Evolutionary conservation across 2,113 vertebrate species (phyloP), one percentile per base, ranked within the genome.

Genomic region (Thunnus thynnus): DNA sequence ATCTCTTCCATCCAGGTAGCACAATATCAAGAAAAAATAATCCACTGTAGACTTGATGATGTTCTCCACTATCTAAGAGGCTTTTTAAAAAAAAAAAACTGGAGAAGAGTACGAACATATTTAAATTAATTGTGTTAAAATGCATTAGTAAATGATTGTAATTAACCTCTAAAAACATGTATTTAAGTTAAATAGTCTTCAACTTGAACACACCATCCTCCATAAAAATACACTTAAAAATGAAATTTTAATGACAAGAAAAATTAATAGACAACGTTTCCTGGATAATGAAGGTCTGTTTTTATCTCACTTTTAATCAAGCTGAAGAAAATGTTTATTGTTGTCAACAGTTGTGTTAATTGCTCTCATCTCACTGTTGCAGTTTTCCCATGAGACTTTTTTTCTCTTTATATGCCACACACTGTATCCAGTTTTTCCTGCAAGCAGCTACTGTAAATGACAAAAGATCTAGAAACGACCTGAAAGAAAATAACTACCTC

Each of bases 401-500:
- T 58, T 36, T 32, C 32, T 61, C 32, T 61, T n/a, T 18, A 22
- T 52, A 14, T 52, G 46, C 51, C 12, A 20, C 44, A 51, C 60
- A 20, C 44, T 36, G 32, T 7, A 8, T 36, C 14, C 13, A 27
- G n/a, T 32, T 64, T 62, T 67, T 44, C 58, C 52, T 69, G 22
- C 1, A 58, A 77, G 62, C 61, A 57, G 30, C 48, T 48, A 10
- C 36, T 41, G 7, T 41, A 41, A 41, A 41, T 7, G 25, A 66
- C 30, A 76, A 41, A 41, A 41, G 60, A 61, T 72, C 16, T 13
- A 46, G 48, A 58, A 60, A 54, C 5, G 30, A 50, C 7, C 13
- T 6, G 56, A 60, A 36, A 47, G 76, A 76, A 72, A 66, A 64
- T 72, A 61, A 36, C 30, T 72, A 46, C 25, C 52, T 64, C 10